Evolutionary conservation across 1,140 invertebrate genomes (phyloP).

Genomic region (Trichonephila inaurata): DNA sequence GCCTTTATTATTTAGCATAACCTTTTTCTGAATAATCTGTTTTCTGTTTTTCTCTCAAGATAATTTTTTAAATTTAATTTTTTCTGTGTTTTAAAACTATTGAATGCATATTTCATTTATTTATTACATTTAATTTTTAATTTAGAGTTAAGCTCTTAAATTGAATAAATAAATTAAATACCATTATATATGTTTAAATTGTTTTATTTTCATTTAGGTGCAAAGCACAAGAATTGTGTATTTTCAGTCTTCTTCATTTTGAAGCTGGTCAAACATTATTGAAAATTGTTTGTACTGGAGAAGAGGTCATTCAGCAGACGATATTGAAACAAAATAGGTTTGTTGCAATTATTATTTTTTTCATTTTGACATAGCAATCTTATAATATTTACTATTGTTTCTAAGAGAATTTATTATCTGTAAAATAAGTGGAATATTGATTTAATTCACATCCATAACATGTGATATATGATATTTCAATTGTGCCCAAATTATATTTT

Average conservation of each 20-base stretch:
- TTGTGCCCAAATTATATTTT: neutral
- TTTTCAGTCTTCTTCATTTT: slow-evolving; percentile 80
- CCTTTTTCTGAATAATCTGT: too few relatives aligned
- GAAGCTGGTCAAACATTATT: slow-evolving; percentile 81
- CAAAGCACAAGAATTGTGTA: slow-evolving; percentile 80
- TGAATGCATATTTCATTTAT: neutral
- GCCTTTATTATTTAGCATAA: too few relatives aligned
- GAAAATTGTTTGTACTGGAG: slow-evolving; percentile 81
- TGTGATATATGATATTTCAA: neutral
- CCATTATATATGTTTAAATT: neutral
- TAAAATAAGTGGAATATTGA: neutral
- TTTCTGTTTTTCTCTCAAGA: too few relatives aligned
- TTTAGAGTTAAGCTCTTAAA: too few relatives aligned
- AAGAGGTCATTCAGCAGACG: slow-evolving; percentile 80
- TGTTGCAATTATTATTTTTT: neutral
- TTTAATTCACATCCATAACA: neutral
- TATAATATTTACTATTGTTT: too few relatives aligned
- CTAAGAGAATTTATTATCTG: neutral
- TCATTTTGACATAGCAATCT: too few relatives aligned
- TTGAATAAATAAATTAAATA: too few relatives aligned
- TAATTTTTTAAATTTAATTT: too few relatives aligned
- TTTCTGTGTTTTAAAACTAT: too few relatives aligned
- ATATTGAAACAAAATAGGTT: slow-evolving; percentile 81
- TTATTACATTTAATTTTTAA: too few relatives aligned
- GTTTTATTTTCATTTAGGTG: slow-evolving; percentile 72